phyloP scores from a whole-genome alignment of 1,140 invertebrate species.

The Hylyphantes graminicola region DNA sequence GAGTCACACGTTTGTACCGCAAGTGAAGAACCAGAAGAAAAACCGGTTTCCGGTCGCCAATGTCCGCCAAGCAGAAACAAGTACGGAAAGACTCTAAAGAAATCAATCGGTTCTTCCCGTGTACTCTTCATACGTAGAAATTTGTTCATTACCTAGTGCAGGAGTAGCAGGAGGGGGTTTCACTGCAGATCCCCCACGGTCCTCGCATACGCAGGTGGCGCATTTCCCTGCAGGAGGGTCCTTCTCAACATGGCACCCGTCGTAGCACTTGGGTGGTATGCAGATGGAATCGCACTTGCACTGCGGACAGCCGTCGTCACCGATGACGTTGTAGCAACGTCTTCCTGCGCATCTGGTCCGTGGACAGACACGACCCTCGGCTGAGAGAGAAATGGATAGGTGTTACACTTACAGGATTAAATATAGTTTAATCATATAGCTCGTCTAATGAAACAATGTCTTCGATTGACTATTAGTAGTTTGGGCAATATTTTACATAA shows the following conservation, averaged over 20 bases:
- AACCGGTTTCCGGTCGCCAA: too few relatives aligned
- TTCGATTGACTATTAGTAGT: too few relatives aligned
- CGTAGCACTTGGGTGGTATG: slow-evolving; percentile 36
- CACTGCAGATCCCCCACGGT: slow-evolving; percentile 3
- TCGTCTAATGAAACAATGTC: too few relatives aligned
- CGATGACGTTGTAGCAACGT: slow-evolving; percentile 47
- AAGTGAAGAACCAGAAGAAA: too few relatives aligned
- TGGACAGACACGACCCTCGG: slow-evolving; percentile 48
- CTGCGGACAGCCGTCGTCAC: slow-evolving; percentile 47
- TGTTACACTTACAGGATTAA: too few relatives aligned
- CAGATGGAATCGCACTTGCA: slow-evolving; percentile 57
- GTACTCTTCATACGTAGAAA: too few relatives aligned
- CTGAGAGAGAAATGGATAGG: background rate
- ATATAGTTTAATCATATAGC: too few relatives aligned
- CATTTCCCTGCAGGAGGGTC: slow-evolving; percentile 47
- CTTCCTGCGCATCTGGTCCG: slow-evolving; percentile 26
- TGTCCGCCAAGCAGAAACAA: too few relatives aligned
- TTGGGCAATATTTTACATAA: too few relatives aligned
- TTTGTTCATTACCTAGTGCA: background rate
- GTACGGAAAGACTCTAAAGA: too few relatives aligned
- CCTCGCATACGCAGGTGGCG: slow-evolving; percentile 34
- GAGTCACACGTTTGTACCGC: too few relatives aligned
- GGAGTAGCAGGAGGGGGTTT: background rate
- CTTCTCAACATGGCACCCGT: slow-evolving; percentile 35
- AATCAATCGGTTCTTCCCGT: too few relatives aligned